A percentile compares a stretch with the other conserved stretches of the same genome.
Conservation (phyloP, 2,888 invertebrate species). For the Oxyscelio sp. region DNA sequence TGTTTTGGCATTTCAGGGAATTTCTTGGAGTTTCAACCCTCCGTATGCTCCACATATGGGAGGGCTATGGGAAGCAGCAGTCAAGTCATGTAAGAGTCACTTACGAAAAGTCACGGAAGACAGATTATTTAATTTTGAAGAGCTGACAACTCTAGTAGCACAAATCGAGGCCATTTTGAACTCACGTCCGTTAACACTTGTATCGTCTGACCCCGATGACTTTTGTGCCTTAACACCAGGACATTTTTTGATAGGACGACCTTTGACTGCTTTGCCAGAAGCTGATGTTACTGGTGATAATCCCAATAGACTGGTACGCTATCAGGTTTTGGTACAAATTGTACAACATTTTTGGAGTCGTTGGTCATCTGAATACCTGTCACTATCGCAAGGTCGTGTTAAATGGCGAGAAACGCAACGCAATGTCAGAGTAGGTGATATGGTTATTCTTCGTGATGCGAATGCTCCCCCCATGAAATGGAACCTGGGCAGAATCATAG, state of each 20-base stretch:
- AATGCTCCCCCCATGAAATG: too few relatives aligned
- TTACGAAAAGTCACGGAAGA: background rate
- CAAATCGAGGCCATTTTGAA: too few relatives aligned
- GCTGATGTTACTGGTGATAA: background rate
- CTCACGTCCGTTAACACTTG: background rate
- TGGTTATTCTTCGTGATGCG: too few relatives aligned
- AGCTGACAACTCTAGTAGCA: background rate
- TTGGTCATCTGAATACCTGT: constrained; percentile 7
- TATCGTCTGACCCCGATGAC: background rate
- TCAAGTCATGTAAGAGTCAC: constrained; percentile 50
- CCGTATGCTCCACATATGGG: constrained; percentile 58
- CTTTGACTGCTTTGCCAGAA: constrained; percentile 7
- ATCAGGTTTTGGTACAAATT: background rate
- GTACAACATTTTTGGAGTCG: constrained; percentile 9
- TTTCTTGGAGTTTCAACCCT: constrained; percentile 57
- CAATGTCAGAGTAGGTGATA: too few relatives aligned
- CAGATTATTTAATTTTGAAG: constrained; percentile 1
- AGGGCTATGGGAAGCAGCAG: constrained; percentile 55
- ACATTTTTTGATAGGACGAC: constrained; percentile 6
- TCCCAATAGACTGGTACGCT: background rate
- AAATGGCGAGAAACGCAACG: background rate
- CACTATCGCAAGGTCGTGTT: background rate
- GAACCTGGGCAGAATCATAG: too few relatives aligned
- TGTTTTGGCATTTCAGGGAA: background rate
- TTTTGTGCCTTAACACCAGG: background rate